phyloP scores from a whole-genome alignment of 2,888 invertebrate genomes.

The Argyresthia goedartella region DNA sequence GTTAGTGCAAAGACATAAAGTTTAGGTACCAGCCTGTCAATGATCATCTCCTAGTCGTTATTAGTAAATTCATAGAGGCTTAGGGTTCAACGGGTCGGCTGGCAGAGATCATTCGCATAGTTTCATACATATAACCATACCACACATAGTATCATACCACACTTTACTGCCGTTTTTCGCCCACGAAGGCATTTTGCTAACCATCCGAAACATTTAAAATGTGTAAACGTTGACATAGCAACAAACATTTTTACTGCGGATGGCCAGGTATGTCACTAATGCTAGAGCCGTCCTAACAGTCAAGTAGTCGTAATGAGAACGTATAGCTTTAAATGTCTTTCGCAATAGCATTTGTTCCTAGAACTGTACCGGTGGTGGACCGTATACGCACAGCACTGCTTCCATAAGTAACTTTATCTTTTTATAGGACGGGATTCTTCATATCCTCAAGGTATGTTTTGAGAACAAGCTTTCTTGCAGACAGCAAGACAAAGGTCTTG shows the following conservation, averaged over 20 bases:
- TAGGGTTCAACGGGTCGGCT: no score
- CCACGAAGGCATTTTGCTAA: background rate
- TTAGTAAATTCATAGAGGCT: no score
- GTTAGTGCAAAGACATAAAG: background rate
- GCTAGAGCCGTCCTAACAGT: background rate
- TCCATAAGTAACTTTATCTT: conserved; percentile 11
- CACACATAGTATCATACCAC: no score
- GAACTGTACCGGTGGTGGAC: background rate
- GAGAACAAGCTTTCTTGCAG: background rate
- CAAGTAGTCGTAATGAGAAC: background rate
- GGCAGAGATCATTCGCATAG: no score
- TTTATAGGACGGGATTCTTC: conserved; percentile 21
- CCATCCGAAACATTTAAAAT: background rate
- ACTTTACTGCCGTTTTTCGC: background rate
- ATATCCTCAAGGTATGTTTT: conserved; percentile 9
- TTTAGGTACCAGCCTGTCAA: no score
- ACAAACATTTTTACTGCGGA: background rate
- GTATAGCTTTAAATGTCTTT: background rate
- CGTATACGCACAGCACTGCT: background rate
- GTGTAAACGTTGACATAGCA: background rate
- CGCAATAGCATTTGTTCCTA: background rate
- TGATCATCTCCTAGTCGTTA: no score
- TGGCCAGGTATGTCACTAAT: background rate
- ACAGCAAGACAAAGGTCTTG: no score
- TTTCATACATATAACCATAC: no score